Evolutionary conservation across 2,888 invertebrate species (phyloP).

Genomic region (Drepana falcataria): DNA sequence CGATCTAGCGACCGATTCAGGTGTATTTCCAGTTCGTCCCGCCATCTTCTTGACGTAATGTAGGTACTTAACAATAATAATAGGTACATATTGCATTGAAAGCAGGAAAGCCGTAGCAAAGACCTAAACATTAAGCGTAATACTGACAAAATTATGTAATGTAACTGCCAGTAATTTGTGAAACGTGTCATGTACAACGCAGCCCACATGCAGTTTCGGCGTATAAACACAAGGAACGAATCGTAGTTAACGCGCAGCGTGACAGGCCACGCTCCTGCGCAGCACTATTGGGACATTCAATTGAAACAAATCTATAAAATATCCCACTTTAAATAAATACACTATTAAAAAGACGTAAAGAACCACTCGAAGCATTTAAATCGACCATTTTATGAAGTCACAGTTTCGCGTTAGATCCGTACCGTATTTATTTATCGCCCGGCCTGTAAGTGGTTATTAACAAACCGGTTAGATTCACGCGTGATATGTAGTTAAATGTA

Average conservation of each 20-base stretch:
- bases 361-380: conserved; percentile 28
- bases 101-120: neutral
- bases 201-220: conserved; percentile 39
- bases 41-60: no score
- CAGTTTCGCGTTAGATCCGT: conserved; percentile 43
- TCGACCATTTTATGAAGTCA: conserved; percentile 30
- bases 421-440: conserved; percentile 26
- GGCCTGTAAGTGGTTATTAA: conserved; percentile 22
- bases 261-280: conserved; percentile 33
- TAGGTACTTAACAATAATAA: no score
- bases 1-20: no score
- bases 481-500: conserved; percentile 15
- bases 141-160: conserved; percentile 1
- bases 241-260: conserved; percentile 37
- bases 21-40: no score
- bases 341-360: conserved; percentile 50
- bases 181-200: conserved; percentile 8
- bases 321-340: conserved; percentile 46
- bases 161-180: neutral
- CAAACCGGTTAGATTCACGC: conserved; percentile 25
- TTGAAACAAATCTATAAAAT: conserved; percentile 45
- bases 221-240: conserved; percentile 38
- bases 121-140: neutral
- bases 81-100: neutral
- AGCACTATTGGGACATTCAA: conserved; percentile 32